phyloP scores from a whole-genome alignment of 2,888 invertebrate genomes.

The Dendrolimus houi region DNA sequence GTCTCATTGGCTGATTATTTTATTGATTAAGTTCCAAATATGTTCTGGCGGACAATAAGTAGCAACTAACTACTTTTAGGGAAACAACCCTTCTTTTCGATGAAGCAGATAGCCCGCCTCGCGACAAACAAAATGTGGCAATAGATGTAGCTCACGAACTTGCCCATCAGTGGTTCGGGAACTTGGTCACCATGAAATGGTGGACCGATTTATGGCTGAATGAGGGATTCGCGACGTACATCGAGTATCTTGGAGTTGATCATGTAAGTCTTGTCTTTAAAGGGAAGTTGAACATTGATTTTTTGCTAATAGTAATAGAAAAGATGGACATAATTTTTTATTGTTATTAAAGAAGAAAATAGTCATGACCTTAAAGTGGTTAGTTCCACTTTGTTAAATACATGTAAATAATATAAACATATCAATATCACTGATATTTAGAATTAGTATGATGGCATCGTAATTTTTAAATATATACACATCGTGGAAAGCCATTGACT shows the following conservation, averaged over 20 bases:
- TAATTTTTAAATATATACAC: too few relatives aligned
- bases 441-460: too few relatives aligned
- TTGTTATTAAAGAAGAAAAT: too few relatives aligned
- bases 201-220: constrained; percentile 85
- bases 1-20: too few relatives aligned
- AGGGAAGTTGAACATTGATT: neutral
- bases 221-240: constrained; percentile 83
- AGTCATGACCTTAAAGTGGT: too few relatives aligned
- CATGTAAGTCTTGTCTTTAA: constrained; percentile 45
- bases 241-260: constrained; percentile 72
- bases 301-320: neutral
- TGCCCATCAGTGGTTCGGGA: constrained; percentile 87
- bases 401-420: too few relatives aligned
- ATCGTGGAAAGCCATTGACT: too few relatives aligned
- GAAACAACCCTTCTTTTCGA: constrained; percentile 80
- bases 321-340: neutral
- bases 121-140: constrained; percentile 71
- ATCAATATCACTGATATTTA: too few relatives aligned
- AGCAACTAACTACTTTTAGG: constrained; percentile 31
- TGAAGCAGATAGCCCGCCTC: constrained; percentile 54
- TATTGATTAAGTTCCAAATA: too few relatives aligned
- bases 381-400: too few relatives aligned
- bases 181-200: constrained; percentile 81
- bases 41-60: too few relatives aligned
- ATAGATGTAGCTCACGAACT: constrained; percentile 80